phyloP scores from a whole-genome alignment of 2,797 vertebrate species.

The Acanthiza pusilla region DNA sequence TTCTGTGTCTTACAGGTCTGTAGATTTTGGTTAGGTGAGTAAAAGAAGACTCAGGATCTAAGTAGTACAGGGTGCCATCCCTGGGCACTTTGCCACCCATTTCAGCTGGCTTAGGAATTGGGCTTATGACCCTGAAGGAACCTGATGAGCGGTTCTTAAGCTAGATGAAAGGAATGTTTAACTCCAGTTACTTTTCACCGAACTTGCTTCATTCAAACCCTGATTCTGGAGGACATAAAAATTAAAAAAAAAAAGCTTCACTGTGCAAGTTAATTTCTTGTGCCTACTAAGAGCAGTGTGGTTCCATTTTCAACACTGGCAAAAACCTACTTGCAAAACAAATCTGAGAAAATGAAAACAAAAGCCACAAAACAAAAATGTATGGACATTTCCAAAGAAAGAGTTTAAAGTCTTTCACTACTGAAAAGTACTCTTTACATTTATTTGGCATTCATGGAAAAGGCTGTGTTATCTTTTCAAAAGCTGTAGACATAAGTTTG shows the following conservation, averaged over 20 bases:
- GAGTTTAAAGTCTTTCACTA: neutral
- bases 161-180: neutral
- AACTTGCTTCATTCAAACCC: neutral
- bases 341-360: neutral
- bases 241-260: neutral
- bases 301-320: neutral
- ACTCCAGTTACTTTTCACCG: neutral
- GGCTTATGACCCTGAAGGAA: neutral
- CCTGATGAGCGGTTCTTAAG: neutral
- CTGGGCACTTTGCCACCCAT: neutral
- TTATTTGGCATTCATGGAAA: neutral
- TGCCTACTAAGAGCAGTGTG: neutral
- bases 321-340: neutral
- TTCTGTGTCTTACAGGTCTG: neutral
- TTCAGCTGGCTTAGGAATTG: neutral
- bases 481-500: neutral
- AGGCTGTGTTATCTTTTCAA: neutral
- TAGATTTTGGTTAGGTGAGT: neutral
- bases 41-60: neutral
- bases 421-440: neutral
- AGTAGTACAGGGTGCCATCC: neutral
- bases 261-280: neutral
- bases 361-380: neutral
- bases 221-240: neutral
- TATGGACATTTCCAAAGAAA: neutral